Percentiles rank a stretch among this genome's conserved stretches.
phyloP scores from a whole-genome alignment of 1,140 invertebrate genomes.

The Aphis craccivora region DNA sequence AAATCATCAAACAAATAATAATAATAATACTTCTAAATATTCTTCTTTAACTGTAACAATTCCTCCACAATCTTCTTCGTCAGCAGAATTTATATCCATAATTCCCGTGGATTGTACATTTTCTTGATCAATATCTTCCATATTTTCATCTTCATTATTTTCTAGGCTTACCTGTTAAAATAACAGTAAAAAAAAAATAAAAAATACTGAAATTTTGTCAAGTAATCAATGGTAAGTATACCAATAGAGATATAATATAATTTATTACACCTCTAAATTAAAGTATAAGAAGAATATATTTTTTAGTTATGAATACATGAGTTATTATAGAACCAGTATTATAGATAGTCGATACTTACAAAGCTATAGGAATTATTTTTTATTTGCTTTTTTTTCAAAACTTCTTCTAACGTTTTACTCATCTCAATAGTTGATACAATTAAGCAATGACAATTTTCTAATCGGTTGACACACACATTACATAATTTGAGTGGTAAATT shows the following conservation, averaged over 20 bases:
- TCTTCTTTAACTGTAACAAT: conserved; percentile 53
- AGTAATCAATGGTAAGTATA: not conserved
- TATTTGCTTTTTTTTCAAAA: conserved; percentile 42
- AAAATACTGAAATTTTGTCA: not conserved
- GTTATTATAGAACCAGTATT: not conserved
- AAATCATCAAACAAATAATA: not conserved
- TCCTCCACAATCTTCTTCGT: not conserved
- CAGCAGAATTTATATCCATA: conserved; percentile 47
- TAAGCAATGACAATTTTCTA: conserved; percentile 50
- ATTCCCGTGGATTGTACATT: not conserved
- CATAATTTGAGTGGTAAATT: conserved; percentile 45
- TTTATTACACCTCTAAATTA: not conserved
- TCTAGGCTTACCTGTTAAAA: not conserved
- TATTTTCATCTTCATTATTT: conserved; percentile 19
- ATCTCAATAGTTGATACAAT: conserved; percentile 53
- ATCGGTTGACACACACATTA: conserved; percentile 23
- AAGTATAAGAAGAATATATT: not conserved
- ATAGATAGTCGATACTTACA: conserved; percentile 1
- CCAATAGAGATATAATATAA: not conserved
- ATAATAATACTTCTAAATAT: not conserved
- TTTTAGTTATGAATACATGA: not conserved
- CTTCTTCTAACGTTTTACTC: conserved; percentile 54
- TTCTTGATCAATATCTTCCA: not conserved
- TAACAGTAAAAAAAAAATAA: not conserved
- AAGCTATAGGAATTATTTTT: conserved; percentile 49